Conservation (phyloP, 2,113 vertebrate species). For the Rhineura floridana region DNA sequence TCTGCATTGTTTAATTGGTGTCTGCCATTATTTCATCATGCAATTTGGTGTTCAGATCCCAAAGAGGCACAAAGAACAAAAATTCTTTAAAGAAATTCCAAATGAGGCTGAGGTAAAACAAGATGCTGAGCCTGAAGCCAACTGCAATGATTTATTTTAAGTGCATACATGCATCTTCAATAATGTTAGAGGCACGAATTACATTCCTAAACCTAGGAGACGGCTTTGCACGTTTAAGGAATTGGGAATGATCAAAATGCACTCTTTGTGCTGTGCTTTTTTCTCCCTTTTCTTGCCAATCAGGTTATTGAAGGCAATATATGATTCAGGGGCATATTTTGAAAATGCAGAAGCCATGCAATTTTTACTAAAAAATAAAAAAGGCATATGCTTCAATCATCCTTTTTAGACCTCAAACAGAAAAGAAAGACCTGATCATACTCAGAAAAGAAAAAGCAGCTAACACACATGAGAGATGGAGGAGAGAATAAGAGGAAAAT, state of each 20-base stretch:
- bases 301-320: slow-evolving; percentile 39
- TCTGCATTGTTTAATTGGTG: background rate
- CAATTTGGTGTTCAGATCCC: slow-evolving; percentile 7
- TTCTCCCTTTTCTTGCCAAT: slow-evolving; percentile 45
- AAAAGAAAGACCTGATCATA: slow-evolving; percentile 18
- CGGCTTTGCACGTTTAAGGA: slow-evolving; percentile 37
- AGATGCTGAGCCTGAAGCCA: background rate
- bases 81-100: background rate
- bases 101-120: slow-evolving; percentile 15
- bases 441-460: slow-evolving; percentile 39
- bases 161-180: slow-evolving; percentile 7
- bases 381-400: slow-evolving; percentile 39
- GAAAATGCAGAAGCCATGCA: slow-evolving; percentile 50
- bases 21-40: slow-evolving; percentile 3
- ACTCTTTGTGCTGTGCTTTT: slow-evolving; percentile 36
- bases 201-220: slow-evolving; percentile 13
- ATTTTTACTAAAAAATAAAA: slow-evolving; percentile 15
- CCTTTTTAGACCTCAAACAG: slow-evolving; percentile 42
- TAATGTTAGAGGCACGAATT: slow-evolving; percentile 1
- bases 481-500: slow-evolving; percentile 17
- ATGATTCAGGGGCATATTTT: slow-evolving; percentile 44
- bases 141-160: background rate
- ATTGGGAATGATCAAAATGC: slow-evolving; percentile 53
- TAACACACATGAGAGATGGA: slow-evolving; percentile 38
- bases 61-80: slow-evolving; percentile 5